Base-by-base conservation (phyloP, 2,797 vertebrate species). In the Dryobates pubescens region DNA sequence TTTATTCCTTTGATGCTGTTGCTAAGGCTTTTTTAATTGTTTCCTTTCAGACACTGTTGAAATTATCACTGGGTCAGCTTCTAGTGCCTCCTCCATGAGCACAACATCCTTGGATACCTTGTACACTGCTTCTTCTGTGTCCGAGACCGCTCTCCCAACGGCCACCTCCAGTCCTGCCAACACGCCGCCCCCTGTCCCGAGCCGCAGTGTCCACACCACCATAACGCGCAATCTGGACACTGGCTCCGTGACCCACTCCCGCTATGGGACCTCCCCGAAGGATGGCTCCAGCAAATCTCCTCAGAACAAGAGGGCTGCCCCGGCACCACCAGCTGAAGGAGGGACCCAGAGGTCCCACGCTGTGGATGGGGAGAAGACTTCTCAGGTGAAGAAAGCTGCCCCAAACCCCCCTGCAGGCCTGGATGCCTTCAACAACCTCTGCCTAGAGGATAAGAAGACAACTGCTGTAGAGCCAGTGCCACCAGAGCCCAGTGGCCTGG, bases 151-250 rank as follows among this genome's bases (percentile, higher is more conserved):
- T 89, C 97, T 98, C 64, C 95, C 96, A 0, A 96, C 96, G 0
- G 95, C 96, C 67, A 79, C 96, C 57, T 98, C 98, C 78, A 99
- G 98, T 86, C 98, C 98, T 27, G 98, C 98, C 90, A 98, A 98
- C 95, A 98, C 98, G 2, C 99, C 99, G 7, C 99, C 99, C 7
- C 99, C 99, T 0, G 98, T 99, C 38, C 99, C 99, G 0, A 98
- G 98, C 88, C 98, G 99, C 17, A 97, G 98, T 3, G 86, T 95
- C 11, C 97, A 97, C 43, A 98, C 97, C 63, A 94, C 97, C n/a
- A 98, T 96, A 96, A 98, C 97, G 2, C 95, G 38, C 61, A 96
- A 90, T 41, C 53, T 96, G 94, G 96, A 97, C 32, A 18, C 75
- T 2, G 89, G 94, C 74, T 83, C 94, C 1, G 76, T 79, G 1